Conservation (phyloP, 2,797 vertebrate genomes). For the Chrosomus eos region DNA sequence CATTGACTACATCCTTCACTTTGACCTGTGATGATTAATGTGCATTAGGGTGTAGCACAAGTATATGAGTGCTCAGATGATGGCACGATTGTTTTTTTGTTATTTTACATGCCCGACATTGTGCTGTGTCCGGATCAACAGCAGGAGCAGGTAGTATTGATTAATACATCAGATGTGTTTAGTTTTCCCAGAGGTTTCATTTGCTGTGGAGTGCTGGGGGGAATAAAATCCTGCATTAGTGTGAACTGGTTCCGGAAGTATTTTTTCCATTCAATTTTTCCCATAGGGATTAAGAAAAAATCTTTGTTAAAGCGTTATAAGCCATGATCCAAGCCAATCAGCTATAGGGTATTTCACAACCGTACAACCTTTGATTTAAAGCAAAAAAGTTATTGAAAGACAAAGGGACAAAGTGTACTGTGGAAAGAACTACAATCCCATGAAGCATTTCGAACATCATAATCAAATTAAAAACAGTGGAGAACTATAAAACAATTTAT, state of each 20-base stretch:
- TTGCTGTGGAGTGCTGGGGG: neutral
- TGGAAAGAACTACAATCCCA: too few species aligned
- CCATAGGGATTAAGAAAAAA: neutral
- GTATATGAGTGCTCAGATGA: neutral
- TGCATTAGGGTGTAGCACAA: neutral
- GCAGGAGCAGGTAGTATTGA: slow-evolving; percentile 6
- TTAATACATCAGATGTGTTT: slow-evolving; percentile 24
- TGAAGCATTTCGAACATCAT: too few species aligned
- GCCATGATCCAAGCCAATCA: neutral
- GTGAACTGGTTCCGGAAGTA: neutral
- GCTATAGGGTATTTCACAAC: too few species aligned
- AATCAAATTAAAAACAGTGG: too few species aligned
- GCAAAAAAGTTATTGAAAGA: neutral
- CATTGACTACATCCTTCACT: slow-evolving; percentile 23
- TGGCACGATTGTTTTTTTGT: neutral
- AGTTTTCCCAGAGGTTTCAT: slow-evolving; percentile 16
- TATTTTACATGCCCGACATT: neutral
- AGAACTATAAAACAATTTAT: too few species aligned
- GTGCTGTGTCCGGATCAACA: neutral
- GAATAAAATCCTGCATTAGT: slow-evolving; percentile 4
- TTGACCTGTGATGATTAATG: slow-evolving; percentile 27
- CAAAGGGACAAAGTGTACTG: too few species aligned
- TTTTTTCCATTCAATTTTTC: neutral
- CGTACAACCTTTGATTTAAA: neutral
- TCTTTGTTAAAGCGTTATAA: neutral